These are phyloP conservation scores for Rhopalosiphum padi DNA, from an alignment of 1,140 invertebrate genomes.

Conservation along the genomic window DNA sequence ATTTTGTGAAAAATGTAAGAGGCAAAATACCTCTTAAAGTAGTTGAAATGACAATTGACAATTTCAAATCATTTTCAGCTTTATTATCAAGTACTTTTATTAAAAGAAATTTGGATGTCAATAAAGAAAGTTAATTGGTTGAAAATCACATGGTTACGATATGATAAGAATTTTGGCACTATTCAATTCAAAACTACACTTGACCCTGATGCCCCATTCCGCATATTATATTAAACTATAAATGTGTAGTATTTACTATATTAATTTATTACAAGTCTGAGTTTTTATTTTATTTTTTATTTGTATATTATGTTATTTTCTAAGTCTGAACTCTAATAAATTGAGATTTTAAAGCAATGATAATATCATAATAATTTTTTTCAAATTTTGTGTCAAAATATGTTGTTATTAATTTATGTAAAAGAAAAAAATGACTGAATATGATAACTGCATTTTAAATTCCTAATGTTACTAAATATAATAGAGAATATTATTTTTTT, in stretches of 20 bases:
- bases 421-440: not conserved
- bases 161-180: conserved; percentile 16
- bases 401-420: conserved; percentile 2
- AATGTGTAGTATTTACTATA: not conserved
- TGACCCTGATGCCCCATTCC: not conserved
- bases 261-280: not conserved
- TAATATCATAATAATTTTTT: not conserved
- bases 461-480: not conserved
- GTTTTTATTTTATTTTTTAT: not conserved
- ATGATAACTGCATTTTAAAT: not conserved
- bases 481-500: not conserved
- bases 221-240: not conserved
- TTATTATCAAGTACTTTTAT: not conserved
- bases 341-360: too few relatives aligned
- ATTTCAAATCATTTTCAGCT: not conserved
- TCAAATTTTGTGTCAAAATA: not conserved
- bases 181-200: not conserved
- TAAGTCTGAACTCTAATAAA: not conserved
- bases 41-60: not conserved
- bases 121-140: conserved; percentile 16
- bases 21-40: not conserved
- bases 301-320: not conserved
- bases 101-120: not conserved
- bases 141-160: not conserved
- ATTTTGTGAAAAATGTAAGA: conserved; percentile 25